Evolutionary conservation across 2,888 invertebrate species (phyloP), one percentile per base, ranked within the genome.

Genomic region (Geophilus truncorum): DNA sequence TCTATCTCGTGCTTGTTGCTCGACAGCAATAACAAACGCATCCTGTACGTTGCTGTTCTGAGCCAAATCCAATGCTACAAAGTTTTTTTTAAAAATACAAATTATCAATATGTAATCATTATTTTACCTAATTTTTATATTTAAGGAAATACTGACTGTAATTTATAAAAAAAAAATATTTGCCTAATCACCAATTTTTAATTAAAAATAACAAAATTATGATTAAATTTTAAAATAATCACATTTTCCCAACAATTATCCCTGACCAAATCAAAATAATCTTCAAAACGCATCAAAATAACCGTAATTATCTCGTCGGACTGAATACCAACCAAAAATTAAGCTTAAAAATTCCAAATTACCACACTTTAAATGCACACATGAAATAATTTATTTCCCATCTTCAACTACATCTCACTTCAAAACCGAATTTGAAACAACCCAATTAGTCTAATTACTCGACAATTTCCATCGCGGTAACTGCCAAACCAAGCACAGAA

Each of bases 1-100:
- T 86, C 96, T 92, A 90, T 96, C 95, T 85, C 94, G 90, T 57
- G 89, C 95, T 90, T 94, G 95, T 90, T 97, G 95, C 90, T 97
- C 97, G 87, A 97, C 96, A 84, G 97, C 97, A 89, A 97, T 97
- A 90, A 97, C 96, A 91, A 97, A 97, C 84, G 97, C 97, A 93
- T 97, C 96, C 89, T 96, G 95, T 86, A 97, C 93, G 87, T 93
- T 93, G 89, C 92, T 93, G 87, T 89, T 89, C 86, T 92, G 90
- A 82, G 93, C 93, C 88, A 95, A 91, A 88, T 94, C 94, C 87
- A 93, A 91, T 87, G 94, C 94, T 94, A 90, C 25, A 90, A 90
- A 84, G 86, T 84, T 85, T n/a, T 21, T 15, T 4, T 9, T 34
- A 25, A 21, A 57, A 21, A 57, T 21, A 21, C 4, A 57, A 30